Percentiles rank a stretch among this genome's conserved stretches.
Conservation (phyloP, 2,113 vertebrate species). For the Petromus typicus region DNA sequence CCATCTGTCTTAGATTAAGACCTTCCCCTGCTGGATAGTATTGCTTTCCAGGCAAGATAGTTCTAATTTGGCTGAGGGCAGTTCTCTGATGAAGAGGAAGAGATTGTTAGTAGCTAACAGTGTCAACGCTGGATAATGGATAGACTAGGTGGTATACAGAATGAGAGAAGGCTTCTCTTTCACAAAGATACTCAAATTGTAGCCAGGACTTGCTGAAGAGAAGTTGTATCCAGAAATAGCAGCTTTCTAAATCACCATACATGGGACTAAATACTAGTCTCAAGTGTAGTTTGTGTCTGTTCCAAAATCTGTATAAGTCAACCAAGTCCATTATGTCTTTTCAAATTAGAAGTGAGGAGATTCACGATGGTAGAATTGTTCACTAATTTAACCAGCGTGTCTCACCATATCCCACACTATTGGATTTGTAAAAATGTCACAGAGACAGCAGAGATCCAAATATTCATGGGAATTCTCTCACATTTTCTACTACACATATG, state of each 20-base stretch:
- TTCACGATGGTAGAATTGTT: not conserved
- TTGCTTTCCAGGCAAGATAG: not conserved
- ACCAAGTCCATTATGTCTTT: not conserved
- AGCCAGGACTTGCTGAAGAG: not conserved
- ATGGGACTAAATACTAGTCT: not conserved
- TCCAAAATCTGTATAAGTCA: not conserved
- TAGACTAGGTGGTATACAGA: not conserved
- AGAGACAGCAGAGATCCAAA: not conserved
- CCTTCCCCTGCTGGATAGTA: not conserved
- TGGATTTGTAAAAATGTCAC: not conserved
- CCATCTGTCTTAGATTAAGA: not conserved
- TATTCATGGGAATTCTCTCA: not conserved
- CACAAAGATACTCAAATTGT: not conserved
- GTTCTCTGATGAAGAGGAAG: not conserved
- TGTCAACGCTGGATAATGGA: not conserved
- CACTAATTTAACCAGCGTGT: not conserved
- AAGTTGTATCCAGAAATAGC: not conserved
- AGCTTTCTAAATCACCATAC: not conserved
- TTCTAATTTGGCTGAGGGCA: not conserved
- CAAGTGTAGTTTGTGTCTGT: not conserved
- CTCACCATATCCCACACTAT: not conserved
- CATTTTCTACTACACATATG: not conserved
- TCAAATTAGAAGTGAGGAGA: not conserved
- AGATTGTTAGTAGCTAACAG: not conserved
- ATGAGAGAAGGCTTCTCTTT: not conserved